A percentile compares a stretch with the other conserved stretches of the same genome.
Evolutionary conservation across 2,113 vertebrate genomes (phyloP).

Genomic region (Phyllostomus hastatus): DNA sequence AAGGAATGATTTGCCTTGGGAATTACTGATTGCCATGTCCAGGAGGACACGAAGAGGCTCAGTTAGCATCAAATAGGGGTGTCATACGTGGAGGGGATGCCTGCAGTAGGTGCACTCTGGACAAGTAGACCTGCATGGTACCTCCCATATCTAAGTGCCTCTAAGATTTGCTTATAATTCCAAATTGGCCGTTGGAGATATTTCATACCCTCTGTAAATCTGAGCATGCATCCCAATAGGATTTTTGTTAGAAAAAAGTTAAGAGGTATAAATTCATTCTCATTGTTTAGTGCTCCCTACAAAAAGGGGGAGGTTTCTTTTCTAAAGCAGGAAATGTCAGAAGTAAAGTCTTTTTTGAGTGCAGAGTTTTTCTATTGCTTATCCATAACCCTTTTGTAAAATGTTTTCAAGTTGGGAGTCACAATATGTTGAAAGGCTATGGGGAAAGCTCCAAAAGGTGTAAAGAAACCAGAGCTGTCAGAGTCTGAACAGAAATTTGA

Average conservation of each 20-base stretch:
- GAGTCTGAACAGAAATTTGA: not conserved
- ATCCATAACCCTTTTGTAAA: constrained; percentile 4
- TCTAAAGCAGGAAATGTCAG: not conserved
- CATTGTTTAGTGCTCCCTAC: not conserved
- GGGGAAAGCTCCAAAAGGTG: not conserved
- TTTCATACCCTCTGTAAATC: not conserved
- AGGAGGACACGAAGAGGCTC: not conserved
- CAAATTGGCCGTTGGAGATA: not conserved
- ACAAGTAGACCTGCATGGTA: not conserved
- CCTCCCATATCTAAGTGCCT: not conserved
- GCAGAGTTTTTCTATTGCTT: not conserved
- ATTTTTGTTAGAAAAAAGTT: not conserved
- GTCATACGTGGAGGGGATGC: not conserved
- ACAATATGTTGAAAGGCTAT: not conserved
- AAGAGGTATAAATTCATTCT: not conserved
- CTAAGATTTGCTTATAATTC: constrained; percentile 11
- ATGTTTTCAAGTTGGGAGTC: not conserved
- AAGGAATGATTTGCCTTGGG: not conserved
- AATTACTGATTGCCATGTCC: fast-evolving
- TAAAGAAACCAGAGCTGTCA: not conserved
- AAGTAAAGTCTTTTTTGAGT: not conserved
- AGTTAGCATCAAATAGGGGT: not conserved
- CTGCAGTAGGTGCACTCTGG: not conserved
- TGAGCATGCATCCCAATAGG: not conserved
- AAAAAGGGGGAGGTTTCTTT: not conserved